These are phyloP conservation scores for Biston stratarius DNA, from an alignment of 2,888 invertebrate species.

Conservation along the genomic window DNA sequence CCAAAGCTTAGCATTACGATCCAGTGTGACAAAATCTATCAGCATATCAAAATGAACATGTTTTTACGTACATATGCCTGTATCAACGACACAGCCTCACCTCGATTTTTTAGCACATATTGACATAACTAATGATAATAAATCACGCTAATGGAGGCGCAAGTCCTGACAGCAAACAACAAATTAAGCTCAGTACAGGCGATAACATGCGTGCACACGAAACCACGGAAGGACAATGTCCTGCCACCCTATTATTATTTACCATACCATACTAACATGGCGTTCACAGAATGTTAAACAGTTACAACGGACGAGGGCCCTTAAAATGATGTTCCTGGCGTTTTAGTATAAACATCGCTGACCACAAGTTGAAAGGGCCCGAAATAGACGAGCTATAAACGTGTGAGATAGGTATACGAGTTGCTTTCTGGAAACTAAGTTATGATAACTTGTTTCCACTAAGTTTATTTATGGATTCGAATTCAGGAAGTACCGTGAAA, in stretches of 20 bases:
- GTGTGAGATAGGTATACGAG: slow-evolving; percentile 35
- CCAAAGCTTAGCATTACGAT: no score
- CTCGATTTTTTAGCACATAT: no score
- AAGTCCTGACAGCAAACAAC: slow-evolving; percentile 36
- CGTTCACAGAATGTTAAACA: slow-evolving; percentile 44
- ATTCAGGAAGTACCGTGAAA: slow-evolving; percentile 2
- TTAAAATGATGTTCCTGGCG: slow-evolving; percentile 58
- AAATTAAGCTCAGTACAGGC: slow-evolving; percentile 41
- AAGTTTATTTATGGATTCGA: slow-evolving; percentile 21
- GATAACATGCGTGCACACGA: slow-evolving; percentile 39
- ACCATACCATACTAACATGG: slow-evolving; percentile 52
- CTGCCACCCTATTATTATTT: slow-evolving; percentile 66
- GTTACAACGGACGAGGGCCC: slow-evolving; percentile 46
- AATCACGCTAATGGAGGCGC: slow-evolving; percentile 39
- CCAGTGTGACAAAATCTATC: no score
- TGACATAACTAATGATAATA: slow-evolving; percentile 13
- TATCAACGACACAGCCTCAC: no score
- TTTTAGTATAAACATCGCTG: slow-evolving; percentile 62
- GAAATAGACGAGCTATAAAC: slow-evolving; percentile 58
- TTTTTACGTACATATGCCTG: no score
- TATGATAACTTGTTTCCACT: slow-evolving; percentile 35
- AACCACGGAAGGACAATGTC: slow-evolving; percentile 72
- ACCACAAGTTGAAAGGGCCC: slow-evolving; percentile 60
- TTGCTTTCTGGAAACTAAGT: slow-evolving; percentile 39
- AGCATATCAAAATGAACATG: no score